A percentile compares a stretch with the other conserved stretches of the same genome.
These are phyloP conservation scores for Nannobrachium achirus DNA, from an alignment of 2,113 vertebrate species.

Conservation along the genomic window DNA sequence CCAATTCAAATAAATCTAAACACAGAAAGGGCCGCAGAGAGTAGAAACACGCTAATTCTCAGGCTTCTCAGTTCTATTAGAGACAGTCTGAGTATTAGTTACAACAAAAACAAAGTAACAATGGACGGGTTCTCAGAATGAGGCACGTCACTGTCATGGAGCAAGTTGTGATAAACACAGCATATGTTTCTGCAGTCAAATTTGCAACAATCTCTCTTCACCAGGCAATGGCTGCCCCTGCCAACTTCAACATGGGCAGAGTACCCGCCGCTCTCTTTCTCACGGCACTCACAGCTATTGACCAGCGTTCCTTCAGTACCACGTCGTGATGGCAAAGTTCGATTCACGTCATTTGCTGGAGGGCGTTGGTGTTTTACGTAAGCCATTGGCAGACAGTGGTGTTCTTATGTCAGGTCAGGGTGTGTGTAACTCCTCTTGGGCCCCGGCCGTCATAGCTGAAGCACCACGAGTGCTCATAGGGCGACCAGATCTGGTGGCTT, in stretches of 20 bases:
- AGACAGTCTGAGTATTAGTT: not conserved
- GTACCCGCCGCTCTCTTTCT: slow-evolving; percentile 62
- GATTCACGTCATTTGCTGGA: slow-evolving; percentile 58
- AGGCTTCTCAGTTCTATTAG: slow-evolving; percentile 4
- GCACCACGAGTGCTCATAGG: slow-evolving; percentile 34
- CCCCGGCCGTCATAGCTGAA: slow-evolving; percentile 37
- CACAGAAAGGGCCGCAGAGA: slow-evolving; percentile 21
- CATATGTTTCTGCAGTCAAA: slow-evolving; percentile 8
- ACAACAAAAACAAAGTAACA: slow-evolving; percentile 20
- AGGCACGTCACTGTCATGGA: not conserved
- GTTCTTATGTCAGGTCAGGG: slow-evolving; percentile 66
- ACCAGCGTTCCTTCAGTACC: slow-evolving; percentile 67
- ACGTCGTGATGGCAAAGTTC: slow-evolving; percentile 42
- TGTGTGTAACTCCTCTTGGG: slow-evolving; percentile 58
- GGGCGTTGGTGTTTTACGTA: slow-evolving; percentile 66
- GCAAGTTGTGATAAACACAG: not conserved
- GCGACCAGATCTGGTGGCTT: slow-evolving; percentile 56
- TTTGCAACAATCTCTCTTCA: slow-evolving; percentile 22
- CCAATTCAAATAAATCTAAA: not conserved
- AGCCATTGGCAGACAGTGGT: slow-evolving; percentile 57
- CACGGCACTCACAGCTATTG: slow-evolving; percentile 46
- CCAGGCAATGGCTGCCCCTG: slow-evolving; percentile 22
- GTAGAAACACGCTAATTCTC: not conserved
- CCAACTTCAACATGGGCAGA: slow-evolving; percentile 64
- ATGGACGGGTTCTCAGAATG: not conserved